These are phyloP conservation scores for Pachypanchax playfairii DNA, from an alignment of 2,113 vertebrate species.

Conservation along the genomic window DNA sequence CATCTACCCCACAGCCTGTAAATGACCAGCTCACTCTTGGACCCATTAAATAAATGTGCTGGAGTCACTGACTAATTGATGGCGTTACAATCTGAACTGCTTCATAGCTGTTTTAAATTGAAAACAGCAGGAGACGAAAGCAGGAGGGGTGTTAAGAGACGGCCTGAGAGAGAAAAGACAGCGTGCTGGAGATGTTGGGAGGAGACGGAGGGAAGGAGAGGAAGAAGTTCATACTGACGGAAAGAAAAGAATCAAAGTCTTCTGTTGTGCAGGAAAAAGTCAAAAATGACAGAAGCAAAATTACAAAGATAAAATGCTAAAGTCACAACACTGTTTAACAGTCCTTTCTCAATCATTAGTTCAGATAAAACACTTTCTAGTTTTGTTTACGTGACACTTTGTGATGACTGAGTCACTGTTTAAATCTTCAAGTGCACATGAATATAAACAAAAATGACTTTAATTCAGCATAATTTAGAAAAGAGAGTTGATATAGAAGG, in stretches of 20 bases:
- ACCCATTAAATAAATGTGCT: constrained; percentile 67
- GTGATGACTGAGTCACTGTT: no score
- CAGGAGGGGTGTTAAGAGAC: constrained; percentile 48
- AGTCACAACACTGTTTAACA: no score
- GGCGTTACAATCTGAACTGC: constrained; percentile 69
- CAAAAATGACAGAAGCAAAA: background rate
- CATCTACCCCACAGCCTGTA: constrained; percentile 73
- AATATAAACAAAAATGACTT: no score
- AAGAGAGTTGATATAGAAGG: no score
- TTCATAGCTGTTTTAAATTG: constrained; percentile 70
- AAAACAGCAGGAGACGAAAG: constrained; percentile 73
- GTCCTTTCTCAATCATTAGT: no score
- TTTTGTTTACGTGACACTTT: no score
- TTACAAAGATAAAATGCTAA: no score
- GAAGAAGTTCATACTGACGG: constrained; percentile 35
- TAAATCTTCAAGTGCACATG: no score
- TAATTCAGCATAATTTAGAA: no score
- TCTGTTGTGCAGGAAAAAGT: constrained; percentile 13
- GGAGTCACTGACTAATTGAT: constrained; percentile 79
- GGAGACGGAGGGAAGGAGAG: constrained; percentile 23
- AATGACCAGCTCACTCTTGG: constrained; percentile 66
- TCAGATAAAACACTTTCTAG: no score
- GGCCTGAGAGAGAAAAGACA: constrained; percentile 24
- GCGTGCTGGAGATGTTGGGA: constrained; percentile 16
- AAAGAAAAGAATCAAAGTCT: constrained; percentile 17